Evolutionary conservation across 2,888 invertebrate species (phyloP), one percentile per base, ranked within the genome.

Genomic region (Aplocera efformata): DNA sequence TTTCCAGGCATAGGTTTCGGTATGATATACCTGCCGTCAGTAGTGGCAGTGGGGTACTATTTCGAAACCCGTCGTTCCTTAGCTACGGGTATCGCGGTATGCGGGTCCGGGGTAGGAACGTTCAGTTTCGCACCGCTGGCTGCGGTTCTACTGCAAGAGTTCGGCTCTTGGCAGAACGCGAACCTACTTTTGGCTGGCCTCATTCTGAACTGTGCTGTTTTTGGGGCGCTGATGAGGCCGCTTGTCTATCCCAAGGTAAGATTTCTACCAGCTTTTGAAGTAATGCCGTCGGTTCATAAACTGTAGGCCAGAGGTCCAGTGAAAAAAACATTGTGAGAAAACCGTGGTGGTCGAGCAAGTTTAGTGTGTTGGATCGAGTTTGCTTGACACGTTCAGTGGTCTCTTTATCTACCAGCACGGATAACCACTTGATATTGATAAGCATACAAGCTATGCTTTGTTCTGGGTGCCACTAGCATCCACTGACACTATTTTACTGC

Each of bases 11-110:
- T 97, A 60, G 97, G 97, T 10, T 96, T 97, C 71, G 97, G 97
- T 50, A 92, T 97, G 88, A 96, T 97, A 64, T 98, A 97, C 81
- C 90, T 99, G 30, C 98, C 98, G 0, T 98, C 98, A 1, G 98
- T 99, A 24, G 98, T 98, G 7, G 96, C 96, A 37, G 98, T 98
- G 13, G 97, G 98, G 4, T 98, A 98, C 83, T 98, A 98, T 88
- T 99, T 99, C 85, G 98, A 98, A 85, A 96, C 97, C 30, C 95
- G 96, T 63, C 91, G 98, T 48, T 97, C 98, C 7, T 88, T 98
- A 52, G 98, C 98, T 31, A 98, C 98, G 34, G 98, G 94, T 36
- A 95, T 96, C 42, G 98, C 98, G 0, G 98, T 98, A 0, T 98
- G 98, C 71, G 98, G 98, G 5, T 97, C 98, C 0, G 98, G 98